A percentile compares a stretch with the other conserved stretches of the same genome.
Conservation (phyloP, 2,797 vertebrate genomes). For the Rhabdophis nuchalis region DNA sequence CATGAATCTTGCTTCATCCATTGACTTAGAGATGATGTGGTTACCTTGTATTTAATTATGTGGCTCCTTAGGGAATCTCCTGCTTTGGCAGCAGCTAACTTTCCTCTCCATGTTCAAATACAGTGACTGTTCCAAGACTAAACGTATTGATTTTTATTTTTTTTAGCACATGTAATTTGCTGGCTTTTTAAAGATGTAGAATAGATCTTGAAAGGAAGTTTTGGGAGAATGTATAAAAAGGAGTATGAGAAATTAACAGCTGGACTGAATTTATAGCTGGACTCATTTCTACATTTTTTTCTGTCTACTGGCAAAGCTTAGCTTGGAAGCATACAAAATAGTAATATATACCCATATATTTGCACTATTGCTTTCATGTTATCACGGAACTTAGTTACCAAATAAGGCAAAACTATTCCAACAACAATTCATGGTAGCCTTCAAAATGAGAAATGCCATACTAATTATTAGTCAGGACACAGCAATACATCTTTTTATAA, state of each 20-base stretch:
- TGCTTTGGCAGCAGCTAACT: constrained; percentile 17
- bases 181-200: constrained; percentile 3
- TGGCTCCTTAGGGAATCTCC: constrained; percentile 11
- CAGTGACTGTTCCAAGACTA: constrained; percentile 11
- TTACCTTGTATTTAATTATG: constrained; percentile 8
- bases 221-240: neutral
- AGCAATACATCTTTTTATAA: neutral
- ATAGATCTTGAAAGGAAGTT: neutral
- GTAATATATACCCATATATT: neutral
- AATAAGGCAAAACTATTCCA: neutral
- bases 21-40: neutral
- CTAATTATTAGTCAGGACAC: neutral
- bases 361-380: neutral
- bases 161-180: neutral
- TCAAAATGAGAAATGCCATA: neutral
- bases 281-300: neutral
- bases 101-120: constrained; percentile 13
- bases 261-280: neutral
- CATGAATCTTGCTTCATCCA: neutral
- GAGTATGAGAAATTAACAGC: neutral
- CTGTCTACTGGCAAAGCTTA: neutral
- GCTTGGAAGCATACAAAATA: neutral
- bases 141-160: constrained; percentile 13
- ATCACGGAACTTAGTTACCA: neutral
- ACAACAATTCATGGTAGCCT: neutral